Conservation (phyloP, 2,113 vertebrate species). For the Podocnemis expansa region DNA sequence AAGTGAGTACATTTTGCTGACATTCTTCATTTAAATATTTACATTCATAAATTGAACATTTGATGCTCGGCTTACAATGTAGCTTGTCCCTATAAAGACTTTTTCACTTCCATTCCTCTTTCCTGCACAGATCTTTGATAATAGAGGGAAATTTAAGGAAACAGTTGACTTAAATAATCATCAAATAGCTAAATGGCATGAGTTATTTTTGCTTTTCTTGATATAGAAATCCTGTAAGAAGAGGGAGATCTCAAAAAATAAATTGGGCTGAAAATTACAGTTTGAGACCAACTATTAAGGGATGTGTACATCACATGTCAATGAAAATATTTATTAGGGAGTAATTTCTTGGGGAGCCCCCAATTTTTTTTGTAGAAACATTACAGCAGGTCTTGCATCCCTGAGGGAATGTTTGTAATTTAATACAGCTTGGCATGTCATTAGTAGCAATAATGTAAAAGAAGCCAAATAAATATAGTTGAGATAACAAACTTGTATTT, state of each 20-base stretch:
- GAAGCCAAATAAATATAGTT: background rate
- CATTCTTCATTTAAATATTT: background rate
- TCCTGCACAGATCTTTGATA: background rate
- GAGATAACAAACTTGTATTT: background rate
- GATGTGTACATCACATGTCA: background rate
- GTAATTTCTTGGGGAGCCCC: background rate
- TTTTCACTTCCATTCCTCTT: background rate
- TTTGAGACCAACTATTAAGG: background rate
- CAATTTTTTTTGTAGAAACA: background rate
- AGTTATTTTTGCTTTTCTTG: accelerated
- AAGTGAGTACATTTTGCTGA: slow-evolving; percentile 84
- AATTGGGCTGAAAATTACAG: background rate
- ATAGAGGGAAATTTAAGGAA: background rate
- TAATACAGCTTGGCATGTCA: background rate
- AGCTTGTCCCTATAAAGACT: background rate
- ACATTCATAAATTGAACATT: background rate
- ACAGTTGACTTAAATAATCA: background rate
- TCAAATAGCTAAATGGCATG: background rate
- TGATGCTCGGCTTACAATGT: background rate
- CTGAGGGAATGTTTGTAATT: background rate
- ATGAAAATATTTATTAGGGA: background rate
- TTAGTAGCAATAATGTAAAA: background rate
- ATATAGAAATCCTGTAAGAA: background rate
- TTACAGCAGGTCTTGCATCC: background rate
- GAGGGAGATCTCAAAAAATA: background rate